Evolutionary conservation across 2,113 vertebrate genomes (phyloP).

Genomic region (Eulemur macaco): DNA sequence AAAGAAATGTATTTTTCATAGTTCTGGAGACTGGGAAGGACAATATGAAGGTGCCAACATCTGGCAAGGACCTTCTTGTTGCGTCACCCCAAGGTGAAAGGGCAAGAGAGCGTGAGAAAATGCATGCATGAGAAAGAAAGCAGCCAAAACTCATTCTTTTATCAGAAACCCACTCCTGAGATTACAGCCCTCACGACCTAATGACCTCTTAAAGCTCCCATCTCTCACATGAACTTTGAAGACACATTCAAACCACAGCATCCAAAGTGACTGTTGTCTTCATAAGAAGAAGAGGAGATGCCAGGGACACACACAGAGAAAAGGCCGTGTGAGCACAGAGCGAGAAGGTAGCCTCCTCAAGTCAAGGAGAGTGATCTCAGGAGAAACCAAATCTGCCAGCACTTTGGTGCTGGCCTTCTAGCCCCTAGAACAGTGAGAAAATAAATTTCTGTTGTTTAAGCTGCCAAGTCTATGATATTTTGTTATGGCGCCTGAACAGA

Average conservation of each 20-base stretch:
- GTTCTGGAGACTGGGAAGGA: neutral
- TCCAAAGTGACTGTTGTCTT: neutral
- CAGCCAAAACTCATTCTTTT: neutral
- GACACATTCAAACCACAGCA: neutral
- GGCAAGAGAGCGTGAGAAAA: neutral
- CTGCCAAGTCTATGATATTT: neutral
- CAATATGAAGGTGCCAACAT: neutral
- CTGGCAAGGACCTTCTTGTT: neutral
- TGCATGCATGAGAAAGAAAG: neutral
- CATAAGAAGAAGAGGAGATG: neutral
- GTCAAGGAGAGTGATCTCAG: neutral
- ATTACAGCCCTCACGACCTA: neutral
- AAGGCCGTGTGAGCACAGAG: neutral
- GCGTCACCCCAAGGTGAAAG: neutral
- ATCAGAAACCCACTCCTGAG: neutral
- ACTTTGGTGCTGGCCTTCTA: neutral
- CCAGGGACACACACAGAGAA: neutral
- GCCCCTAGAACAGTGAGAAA: neutral
- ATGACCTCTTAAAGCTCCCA: neutral
- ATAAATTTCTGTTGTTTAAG: neutral
- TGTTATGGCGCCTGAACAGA: neutral
- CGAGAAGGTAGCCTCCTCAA: neutral
- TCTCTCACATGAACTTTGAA: neutral
- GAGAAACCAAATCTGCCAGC: neutral
- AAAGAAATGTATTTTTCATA: neutral